Conservation (phyloP, 2,797 vertebrate genomes). For the Vultur gryphus region DNA sequence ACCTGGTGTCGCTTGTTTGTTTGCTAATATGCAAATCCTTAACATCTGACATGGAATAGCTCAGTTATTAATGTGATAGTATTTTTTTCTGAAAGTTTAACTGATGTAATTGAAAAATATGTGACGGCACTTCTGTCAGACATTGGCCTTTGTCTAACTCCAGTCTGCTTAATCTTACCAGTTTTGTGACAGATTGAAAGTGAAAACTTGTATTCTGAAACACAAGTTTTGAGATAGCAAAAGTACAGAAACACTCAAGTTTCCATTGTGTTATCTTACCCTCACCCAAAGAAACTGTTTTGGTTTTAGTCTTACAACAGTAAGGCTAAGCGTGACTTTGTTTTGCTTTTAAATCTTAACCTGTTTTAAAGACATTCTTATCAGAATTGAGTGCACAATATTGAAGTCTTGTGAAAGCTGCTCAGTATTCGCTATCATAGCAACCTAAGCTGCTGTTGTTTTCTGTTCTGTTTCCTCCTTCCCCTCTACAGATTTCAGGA, state of each 20-base stretch:
- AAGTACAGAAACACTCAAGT: background rate
- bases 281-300: background rate
- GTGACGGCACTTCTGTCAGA: background rate
- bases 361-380: background rate
- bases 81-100: background rate
- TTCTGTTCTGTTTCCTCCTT: conserved; percentile 58
- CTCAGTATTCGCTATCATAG: background rate
- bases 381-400: background rate
- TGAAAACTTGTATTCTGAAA: background rate
- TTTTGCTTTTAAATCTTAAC: background rate
- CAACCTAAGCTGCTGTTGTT: conserved; percentile 5
- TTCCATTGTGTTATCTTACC: rapidly evolving
- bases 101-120: background rate
- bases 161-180: background rate
- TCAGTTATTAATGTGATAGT: background rate
- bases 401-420: background rate
- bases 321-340: background rate
- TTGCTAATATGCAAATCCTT: background rate
- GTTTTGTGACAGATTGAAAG: background rate
- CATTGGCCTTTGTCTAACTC: background rate
- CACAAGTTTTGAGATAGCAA: background rate
- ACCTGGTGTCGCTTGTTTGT: background rate
- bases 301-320: background rate
- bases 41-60: background rate
- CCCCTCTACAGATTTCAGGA: conserved; percentile 83